Evolutionary conservation across 2,888 invertebrate genomes (phyloP), one percentile per base, ranked within the genome.

Genomic region (Amphiduros pacificus): DNA sequence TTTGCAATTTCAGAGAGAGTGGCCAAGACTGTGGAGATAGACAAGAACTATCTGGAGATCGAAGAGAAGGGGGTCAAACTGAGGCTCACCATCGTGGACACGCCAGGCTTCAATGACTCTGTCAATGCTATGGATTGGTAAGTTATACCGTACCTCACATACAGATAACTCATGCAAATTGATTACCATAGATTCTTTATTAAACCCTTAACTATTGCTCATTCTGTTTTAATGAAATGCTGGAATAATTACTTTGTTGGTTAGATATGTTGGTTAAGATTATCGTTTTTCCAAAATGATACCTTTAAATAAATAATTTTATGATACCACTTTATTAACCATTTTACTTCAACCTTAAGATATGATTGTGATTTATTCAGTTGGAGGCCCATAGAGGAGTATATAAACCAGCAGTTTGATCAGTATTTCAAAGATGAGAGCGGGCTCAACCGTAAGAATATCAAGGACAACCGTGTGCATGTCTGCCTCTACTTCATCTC

Each of bases 391-490:
- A 95, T 98, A 71, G 91, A 96, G 70, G 90, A 93, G 80, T 98
- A 97, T 83, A 95, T 98, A 72, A 95, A 97, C 80, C 94, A 96
- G 77, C 97, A 97, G 82, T 97, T 96, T 84, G 82, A 83, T 62
- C 86, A 88, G 68, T 89, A 88, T 75, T 87, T 84, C 51, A 79
- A 82, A 61, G 85, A 85, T 65, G 97, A 97, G 84, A 94, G 94
- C 78, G 97, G 97, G 1, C 86, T 97, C 50, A 97, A 98, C 84
- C 88, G 97, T 51, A 89, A 95, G 69, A 96, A 97, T 82, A 97
- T 98, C 74, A 90, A 95, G 64, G 97, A 98, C 83, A 96, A 95
- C 84, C 88, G 97, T 78, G 94, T 98, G 73, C 97, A 98, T 81
- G 97, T 97, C 84, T 97, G 82, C 64, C 77, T 83, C 67, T 83